These are phyloP conservation scores for Priocnemis perturbator DNA, from an alignment of 2,888 invertebrate species.

Conservation along the genomic window DNA sequence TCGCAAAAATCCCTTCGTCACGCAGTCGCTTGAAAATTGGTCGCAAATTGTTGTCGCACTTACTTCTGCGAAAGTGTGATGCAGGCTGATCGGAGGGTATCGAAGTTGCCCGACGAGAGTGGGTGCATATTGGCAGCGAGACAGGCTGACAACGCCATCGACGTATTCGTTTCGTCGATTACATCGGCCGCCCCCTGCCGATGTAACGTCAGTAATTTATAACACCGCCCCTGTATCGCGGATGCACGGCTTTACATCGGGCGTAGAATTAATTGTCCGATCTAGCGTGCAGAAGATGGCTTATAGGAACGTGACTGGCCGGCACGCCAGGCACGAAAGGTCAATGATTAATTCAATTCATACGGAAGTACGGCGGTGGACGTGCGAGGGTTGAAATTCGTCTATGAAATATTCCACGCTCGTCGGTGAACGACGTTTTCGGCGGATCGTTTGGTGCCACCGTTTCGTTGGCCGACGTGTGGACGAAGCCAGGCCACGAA, in stretches of 20 bases:
- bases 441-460: not conserved
- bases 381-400: slow-evolving; percentile 6
- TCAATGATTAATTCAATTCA: slow-evolving; percentile 20
- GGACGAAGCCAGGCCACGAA: slow-evolving; percentile 41
- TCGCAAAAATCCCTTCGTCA: too few species aligned
- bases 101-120: too few species aligned
- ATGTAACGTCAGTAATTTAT: not conserved
- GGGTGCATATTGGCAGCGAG: too few species aligned
- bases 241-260: not conserved
- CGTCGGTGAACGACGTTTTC: slow-evolving; percentile 13
- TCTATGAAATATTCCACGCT: slow-evolving; percentile 18
- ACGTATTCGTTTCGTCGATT: too few species aligned
- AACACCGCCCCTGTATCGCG: slow-evolving; percentile 1
- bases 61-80: too few species aligned
- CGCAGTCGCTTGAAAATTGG: too few species aligned
- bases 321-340: slow-evolving; percentile 8
- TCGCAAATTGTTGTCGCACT: too few species aligned
- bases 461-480: not conserved
- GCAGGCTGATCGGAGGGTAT: too few species aligned
- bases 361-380: slow-evolving; percentile 1
- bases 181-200: too few species aligned
- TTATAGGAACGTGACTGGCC: slow-evolving; percentile 6
- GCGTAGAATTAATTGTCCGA: slow-evolving; percentile 12
- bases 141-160: too few species aligned
- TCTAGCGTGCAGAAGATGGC: slow-evolving; percentile 16